Conservation (phyloP, 2,888 invertebrate species). For the Hetaerina titia region DNA sequence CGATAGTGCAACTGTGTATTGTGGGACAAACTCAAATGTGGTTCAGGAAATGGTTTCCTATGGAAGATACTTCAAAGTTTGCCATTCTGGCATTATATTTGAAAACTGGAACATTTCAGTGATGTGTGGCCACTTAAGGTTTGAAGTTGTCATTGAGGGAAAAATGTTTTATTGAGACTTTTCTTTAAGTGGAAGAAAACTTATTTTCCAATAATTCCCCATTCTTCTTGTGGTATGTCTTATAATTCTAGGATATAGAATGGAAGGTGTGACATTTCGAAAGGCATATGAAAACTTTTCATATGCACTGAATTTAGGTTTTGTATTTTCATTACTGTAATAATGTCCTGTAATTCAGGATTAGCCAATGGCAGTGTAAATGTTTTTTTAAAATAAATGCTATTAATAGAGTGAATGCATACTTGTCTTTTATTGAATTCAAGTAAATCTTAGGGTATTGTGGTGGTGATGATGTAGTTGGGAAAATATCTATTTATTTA, state of each 20-base stretch:
- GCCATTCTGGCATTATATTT: slow-evolving; percentile 19
- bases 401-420: background rate
- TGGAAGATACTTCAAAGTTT: slow-evolving; percentile 4
- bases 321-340: background rate
- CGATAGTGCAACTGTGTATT: slow-evolving; percentile 73
- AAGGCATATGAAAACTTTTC: background rate
- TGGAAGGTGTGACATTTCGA: background rate
- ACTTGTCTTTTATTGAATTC: too few relatives aligned
- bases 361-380: background rate
- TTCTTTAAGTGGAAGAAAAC: background rate
- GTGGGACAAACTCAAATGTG: background rate
- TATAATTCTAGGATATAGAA: background rate
- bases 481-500: too few relatives aligned
- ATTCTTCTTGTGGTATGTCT: background rate
- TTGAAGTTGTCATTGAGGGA: background rate
- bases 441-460: too few relatives aligned
- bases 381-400: background rate
- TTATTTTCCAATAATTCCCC: background rate
- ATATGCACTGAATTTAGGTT: background rate
- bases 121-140: background rate
- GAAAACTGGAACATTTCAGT: slow-evolving; percentile 24
- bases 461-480: too few relatives aligned
- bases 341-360: background rate
- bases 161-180: background rate
- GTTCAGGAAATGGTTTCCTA: slow-evolving; percentile 14